phyloP scores from a whole-genome alignment of 2,888 invertebrate genomes.

The Halictus ligatus region DNA sequence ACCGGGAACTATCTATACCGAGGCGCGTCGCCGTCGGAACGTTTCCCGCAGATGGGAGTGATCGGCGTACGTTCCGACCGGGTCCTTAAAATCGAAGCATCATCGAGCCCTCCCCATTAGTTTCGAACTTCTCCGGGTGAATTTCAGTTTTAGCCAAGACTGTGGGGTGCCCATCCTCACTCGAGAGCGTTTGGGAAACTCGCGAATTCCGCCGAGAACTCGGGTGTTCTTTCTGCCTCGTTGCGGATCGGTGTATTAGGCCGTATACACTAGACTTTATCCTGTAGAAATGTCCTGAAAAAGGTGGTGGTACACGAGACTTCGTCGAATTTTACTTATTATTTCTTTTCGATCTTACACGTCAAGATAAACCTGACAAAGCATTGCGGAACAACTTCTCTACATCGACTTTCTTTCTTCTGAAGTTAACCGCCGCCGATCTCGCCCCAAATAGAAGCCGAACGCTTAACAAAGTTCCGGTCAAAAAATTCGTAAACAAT shows the following conservation, averaged over 20 bases:
- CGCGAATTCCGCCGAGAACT: conserved; percentile 32
- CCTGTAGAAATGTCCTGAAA: no score
- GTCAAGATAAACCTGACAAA: no score
- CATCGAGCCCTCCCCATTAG: conserved; percentile 62
- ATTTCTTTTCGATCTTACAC: no score
- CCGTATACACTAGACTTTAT: no score
- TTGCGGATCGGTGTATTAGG: background rate
- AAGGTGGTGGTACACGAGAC: no score
- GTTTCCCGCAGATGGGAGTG: conserved; percentile 14
- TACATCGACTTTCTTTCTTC: background rate
- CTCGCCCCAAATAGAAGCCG: background rate
- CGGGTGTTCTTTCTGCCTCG: conserved; percentile 18
- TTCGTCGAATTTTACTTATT: no score
- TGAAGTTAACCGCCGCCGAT: background rate
- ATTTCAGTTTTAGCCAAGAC: conserved; percentile 36
- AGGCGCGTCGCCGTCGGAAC: conserved; percentile 32
- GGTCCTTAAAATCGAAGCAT: conserved; percentile 60
- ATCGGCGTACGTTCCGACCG: conserved; percentile 29
- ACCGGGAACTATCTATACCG: conserved; percentile 10
- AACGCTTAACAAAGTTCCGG: background rate
- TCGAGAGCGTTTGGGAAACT: conserved; percentile 54
- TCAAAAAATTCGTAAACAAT: background rate
- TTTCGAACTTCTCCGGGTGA: conserved; percentile 48
- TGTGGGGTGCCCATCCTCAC: conserved; percentile 15
- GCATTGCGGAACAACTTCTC: background rate